These are phyloP conservation scores for Elaeidobius kamerunicus DNA, from an alignment of 2,888 invertebrate species.

Conservation along the genomic window DNA sequence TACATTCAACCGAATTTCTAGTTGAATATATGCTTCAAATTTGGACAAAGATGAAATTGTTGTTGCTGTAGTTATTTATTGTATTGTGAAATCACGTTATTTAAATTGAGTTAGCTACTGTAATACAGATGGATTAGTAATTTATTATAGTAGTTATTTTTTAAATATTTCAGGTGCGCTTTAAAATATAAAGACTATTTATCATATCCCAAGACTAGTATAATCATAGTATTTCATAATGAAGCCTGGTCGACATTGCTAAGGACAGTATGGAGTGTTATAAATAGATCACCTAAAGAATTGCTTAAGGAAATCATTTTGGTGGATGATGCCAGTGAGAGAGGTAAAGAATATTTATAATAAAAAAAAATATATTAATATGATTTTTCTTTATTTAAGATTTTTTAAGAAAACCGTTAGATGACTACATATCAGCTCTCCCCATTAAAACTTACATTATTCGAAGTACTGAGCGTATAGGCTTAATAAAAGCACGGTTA, in stretches of 20 bases:
- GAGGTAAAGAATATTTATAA: conserved; percentile 56
- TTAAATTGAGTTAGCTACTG: too few relatives aligned
- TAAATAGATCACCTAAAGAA: conserved; percentile 77
- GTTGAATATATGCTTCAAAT: too few relatives aligned
- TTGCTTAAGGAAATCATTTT: conserved; percentile 81
- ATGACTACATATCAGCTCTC: conserved; percentile 63
- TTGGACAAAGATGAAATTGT: too few relatives aligned
- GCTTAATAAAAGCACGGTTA: conserved; percentile 79
- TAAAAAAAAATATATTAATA: not conserved
- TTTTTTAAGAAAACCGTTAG: conserved; percentile 62
- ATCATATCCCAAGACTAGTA: conserved; percentile 80
- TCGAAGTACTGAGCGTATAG: conserved; percentile 65
- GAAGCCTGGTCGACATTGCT: conserved; percentile 98
- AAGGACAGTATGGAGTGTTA: conserved; percentile 91
- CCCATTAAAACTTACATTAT: conserved; percentile 63
- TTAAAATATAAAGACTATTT: conserved; percentile 55
- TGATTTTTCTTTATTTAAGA: conserved; percentile 46
- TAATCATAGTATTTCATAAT: conserved; percentile 97
- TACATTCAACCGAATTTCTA: too few relatives aligned
- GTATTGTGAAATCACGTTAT: too few relatives aligned
- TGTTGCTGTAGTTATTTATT: too few relatives aligned
- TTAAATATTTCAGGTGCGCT: conserved; percentile 57
- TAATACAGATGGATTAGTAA: too few relatives aligned
- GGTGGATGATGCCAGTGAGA: conserved; percentile 85
- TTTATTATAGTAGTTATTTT: too few relatives aligned